Evolutionary conservation across 30 jellyfish, hydroid and myxozoan genomes (phyloP), one percentile per base, ranked within the genome.

Genomic region (Morbakka virulenta): DNA sequence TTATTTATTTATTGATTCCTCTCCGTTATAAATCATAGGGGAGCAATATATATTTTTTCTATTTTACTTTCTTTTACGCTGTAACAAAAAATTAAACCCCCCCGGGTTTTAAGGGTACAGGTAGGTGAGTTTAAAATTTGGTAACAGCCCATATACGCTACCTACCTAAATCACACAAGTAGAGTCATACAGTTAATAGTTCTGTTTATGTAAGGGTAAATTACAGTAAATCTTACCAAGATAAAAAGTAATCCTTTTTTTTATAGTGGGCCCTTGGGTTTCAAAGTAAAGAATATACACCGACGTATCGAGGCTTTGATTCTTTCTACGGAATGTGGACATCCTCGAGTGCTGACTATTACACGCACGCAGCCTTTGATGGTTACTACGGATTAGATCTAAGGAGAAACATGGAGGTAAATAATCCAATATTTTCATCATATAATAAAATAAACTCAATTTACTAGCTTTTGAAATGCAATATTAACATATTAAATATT

Each of bases 181-280:
- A n/a, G n/a, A n/a, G n/a, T n/a, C n/a, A n/a, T n/a, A n/a, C n/a
- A n/a, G n/a, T n/a, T n/a, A n/a, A n/a, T n/a, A n/a, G n/a, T n/a
- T n/a, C n/a, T n/a, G n/a, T n/a, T 47, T 12, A 47, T 12, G n/a
- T 47, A 47, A 47, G n/a, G 14, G n/a, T 47, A 47, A 47, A 12
- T 47, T 47, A 47, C 14, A 47, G 13, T 13, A 47, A 12, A 47
- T 47, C 62, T n/a, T 47, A 61, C 72, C 25, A n/a, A n/a, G n/a
- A n/a, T n/a, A n/a, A n/a, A n/a, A n/a, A n/a, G 24, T 66, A 4
- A 4, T 4, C 50, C 26, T 4, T 31, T 27, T 48, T 78, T 36
- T 75, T 76, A 63, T 34, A 89, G 95, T 94, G 99, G 99, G 97
- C 95, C 4, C 96, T 94, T 51, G 99, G 99, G 1, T 94, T 86